Evolutionary conservation across 1,140 invertebrate species (phyloP).

Genomic region (Solen grandis): DNA sequence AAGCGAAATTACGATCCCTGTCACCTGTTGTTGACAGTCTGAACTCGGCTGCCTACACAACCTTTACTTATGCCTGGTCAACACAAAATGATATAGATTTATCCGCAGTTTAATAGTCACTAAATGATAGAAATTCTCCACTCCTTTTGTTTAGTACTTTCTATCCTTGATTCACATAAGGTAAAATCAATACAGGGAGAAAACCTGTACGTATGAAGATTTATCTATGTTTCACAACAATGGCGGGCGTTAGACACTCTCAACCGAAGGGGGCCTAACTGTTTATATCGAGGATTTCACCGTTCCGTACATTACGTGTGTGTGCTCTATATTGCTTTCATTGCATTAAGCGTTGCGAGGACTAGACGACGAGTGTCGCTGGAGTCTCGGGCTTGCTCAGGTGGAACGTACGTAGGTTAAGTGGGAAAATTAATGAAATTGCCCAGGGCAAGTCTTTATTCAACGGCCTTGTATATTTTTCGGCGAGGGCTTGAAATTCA

Average conservation of each 20-base stretch:
- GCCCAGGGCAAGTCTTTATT: too few species aligned
- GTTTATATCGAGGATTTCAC: neutral
- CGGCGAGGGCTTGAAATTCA: too few species aligned
- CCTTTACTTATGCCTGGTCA: constrained; percentile 17
- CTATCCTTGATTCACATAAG: neutral
- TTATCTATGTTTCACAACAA: neutral
- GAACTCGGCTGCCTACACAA: neutral
- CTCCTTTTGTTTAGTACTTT: neutral
- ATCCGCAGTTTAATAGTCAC: constrained; percentile 3
- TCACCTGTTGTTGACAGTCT: neutral
- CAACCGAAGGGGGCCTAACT: neutral
- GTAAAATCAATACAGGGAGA: constrained; percentile 13
- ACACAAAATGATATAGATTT: constrained; percentile 32
- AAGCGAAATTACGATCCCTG: neutral
- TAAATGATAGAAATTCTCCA: constrained; percentile 4
- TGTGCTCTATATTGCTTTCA: constrained; percentile 45
- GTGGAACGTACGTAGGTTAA: constrained; percentile 28
- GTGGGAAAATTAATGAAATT: constrained; percentile 47
- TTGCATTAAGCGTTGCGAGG: constrained; percentile 17
- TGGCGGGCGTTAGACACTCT: neutral
- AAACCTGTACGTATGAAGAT: neutral
- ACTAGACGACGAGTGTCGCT: constrained; percentile 49
- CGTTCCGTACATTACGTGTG: constrained; percentile 27
- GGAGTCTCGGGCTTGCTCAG: constrained; percentile 16
- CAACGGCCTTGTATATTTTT: too few species aligned